A percentile compares a stretch with the other conserved stretches of the same genome.
Conservation (phyloP, 2,888 invertebrate genomes). For the Tetragonula carbonaria region DNA sequence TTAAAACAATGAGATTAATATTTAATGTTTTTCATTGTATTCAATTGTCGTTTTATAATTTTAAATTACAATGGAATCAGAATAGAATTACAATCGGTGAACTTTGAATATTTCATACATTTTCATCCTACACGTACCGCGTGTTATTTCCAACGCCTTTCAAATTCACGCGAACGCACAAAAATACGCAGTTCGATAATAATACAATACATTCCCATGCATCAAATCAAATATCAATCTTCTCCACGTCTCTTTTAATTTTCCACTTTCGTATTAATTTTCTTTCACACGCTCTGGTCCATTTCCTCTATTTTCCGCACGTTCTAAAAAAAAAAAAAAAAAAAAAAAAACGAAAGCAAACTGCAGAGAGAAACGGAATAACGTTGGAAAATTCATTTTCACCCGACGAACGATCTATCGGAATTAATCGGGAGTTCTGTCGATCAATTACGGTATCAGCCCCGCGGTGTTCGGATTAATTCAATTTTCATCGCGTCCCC, state of each 20-base stretch:
- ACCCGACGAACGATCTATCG: background rate
- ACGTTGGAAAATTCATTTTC: constrained; percentile 13
- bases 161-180: too few relatives aligned
- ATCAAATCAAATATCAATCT: background rate
- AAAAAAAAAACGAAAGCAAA: too few relatives aligned
- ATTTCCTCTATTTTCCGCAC: background rate
- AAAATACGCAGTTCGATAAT: too few relatives aligned
- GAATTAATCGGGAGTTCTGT: constrained; percentile 24
- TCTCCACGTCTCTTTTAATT: background rate
- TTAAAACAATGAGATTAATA: too few relatives aligned
- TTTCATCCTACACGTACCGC: too few relatives aligned
- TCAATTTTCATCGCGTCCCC: constrained; percentile 29
- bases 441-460: constrained; percentile 17
- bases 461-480: constrained; percentile 6
- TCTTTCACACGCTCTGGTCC: background rate
- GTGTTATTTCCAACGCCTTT: too few relatives aligned
- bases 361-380: too few relatives aligned
- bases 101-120: too few relatives aligned
- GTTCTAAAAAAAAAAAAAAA: background rate
- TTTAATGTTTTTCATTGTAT: too few relatives aligned
- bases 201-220: background rate
- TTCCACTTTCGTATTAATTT: background rate
- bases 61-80: too few relatives aligned
- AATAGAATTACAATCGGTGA: too few relatives aligned
- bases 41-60: too few relatives aligned